These are phyloP conservation scores for Sander vitreus DNA, from an alignment of 2,113 vertebrate genomes.

Conservation along the genomic window DNA sequence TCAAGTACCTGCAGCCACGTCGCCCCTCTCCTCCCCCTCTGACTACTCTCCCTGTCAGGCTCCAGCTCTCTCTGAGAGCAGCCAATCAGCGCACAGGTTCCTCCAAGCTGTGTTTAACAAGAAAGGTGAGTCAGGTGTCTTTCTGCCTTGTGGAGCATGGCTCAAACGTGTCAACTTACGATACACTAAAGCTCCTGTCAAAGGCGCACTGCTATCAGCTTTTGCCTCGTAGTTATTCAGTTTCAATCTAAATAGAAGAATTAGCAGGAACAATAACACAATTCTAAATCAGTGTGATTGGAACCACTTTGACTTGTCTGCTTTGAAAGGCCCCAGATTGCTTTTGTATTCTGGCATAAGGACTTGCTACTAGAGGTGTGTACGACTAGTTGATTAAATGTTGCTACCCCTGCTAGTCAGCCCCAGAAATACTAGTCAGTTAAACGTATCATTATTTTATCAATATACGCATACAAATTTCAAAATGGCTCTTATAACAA, in stretches of 20 bases:
- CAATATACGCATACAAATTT: too few species aligned
- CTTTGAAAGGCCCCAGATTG: not conserved
- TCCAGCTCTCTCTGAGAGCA: slow-evolving; percentile 93
- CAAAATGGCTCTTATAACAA: too few species aligned
- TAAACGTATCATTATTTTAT: too few species aligned
- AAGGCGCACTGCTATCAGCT: not conserved
- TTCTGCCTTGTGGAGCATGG: not conserved
- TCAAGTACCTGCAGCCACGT: slow-evolving; percentile 87
- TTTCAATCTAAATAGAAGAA: not conserved
- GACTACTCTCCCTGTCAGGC: slow-evolving; percentile 95
- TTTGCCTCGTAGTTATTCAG: not conserved
- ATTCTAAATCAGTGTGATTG: not conserved
- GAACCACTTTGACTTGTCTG: not conserved
- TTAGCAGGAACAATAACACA: not conserved
- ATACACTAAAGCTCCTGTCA: not conserved
- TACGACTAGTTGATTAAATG: too few species aligned
- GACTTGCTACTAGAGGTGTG: not conserved
- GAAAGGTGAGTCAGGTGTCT: slow-evolving; percentile 87
- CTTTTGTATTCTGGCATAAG: not conserved
- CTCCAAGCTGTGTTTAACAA: slow-evolving; percentile 99
- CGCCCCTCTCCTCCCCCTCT: slow-evolving; percentile 93
- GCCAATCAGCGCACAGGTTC: slow-evolving; percentile 95
- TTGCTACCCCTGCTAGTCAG: too few species aligned
- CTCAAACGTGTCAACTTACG: not conserved
- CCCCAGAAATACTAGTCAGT: too few species aligned